Percentiles rank a stretch among this genome's conserved stretches.
These are phyloP conservation scores for Cataglyphis livida DNA, from an alignment of 2,888 invertebrate species.

Conservation along the genomic window DNA sequence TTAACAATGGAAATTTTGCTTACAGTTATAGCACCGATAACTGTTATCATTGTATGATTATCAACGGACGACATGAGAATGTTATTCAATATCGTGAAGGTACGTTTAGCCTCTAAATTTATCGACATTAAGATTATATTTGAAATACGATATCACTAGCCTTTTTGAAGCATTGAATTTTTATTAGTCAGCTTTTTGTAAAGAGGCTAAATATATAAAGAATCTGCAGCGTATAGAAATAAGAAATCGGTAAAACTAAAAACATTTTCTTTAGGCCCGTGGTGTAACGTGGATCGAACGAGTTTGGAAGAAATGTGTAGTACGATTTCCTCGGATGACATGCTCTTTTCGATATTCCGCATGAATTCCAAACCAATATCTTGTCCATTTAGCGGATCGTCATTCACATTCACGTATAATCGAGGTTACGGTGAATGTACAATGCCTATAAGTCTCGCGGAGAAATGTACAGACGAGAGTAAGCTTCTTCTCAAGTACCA, in stretches of 20 bases:
- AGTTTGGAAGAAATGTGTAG: constrained; percentile 89
- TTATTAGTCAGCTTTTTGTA: neutral
- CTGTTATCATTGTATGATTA: constrained; percentile 87
- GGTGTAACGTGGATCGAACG: constrained; percentile 87
- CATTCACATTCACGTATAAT: constrained; percentile 94
- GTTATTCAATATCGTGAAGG: constrained; percentile 88
- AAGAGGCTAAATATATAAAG: neutral
- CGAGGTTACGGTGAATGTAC: constrained; percentile 91
- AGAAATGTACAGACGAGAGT: constrained; percentile 94
- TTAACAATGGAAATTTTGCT: neutral
- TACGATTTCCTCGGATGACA: constrained; percentile 91
- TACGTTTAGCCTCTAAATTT: constrained; percentile 81
- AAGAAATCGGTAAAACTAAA: neutral
- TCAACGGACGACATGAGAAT: constrained; percentile 87
- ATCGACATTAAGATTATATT: neutral
- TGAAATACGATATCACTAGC: neutral
- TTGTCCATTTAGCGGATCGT: constrained; percentile 93
- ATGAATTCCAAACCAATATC: constrained; percentile 89
- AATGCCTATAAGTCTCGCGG: constrained; percentile 92
- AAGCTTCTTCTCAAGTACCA: constrained; percentile 93
- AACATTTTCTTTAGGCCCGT: constrained; percentile 83
- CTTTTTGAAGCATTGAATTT: neutral
- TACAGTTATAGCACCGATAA: constrained; percentile 83
- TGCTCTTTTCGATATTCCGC: constrained; percentile 92
- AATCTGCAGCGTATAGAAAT: neutral